Evolutionary conservation across 2,797 vertebrate genomes (phyloP).

Genomic region (Halcyon badia): DNA sequence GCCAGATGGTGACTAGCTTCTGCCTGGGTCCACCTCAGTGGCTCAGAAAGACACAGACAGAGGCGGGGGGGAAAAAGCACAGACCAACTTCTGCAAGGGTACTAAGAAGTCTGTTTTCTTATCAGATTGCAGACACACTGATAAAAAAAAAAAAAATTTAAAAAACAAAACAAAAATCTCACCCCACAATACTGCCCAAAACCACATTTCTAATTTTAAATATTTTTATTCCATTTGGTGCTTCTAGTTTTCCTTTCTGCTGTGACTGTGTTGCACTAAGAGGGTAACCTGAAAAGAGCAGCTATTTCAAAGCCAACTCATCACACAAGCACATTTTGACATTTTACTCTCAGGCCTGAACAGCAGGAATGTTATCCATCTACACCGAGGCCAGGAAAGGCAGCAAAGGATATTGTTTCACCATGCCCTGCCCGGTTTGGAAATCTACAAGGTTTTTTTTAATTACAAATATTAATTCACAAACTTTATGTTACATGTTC

Average conservation of each 20-base stretch:
- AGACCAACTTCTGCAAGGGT: neutral
- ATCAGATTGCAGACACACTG: neutral
- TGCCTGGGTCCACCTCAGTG: rapidly evolving
- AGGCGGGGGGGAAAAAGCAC: neutral
- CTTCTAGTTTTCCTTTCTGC: neutral
- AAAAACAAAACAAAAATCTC: neutral
- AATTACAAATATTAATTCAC: neutral
- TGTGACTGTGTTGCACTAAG: neutral
- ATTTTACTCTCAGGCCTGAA: neutral
- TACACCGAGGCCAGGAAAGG: neutral
- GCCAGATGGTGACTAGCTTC: conserved; percentile 25
- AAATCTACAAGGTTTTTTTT: neutral
- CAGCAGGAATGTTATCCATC: neutral
- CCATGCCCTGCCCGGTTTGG: neutral
- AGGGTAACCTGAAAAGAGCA: neutral
- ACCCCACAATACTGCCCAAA: neutral
- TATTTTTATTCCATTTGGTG: neutral
- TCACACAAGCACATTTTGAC: neutral
- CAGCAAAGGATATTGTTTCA: neutral
- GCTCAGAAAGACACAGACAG: neutral
- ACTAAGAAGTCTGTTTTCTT: neutral
- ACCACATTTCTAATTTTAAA: neutral
- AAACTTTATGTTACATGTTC: neutral
- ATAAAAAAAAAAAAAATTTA: neutral
- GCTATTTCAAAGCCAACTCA: neutral